Percentiles rank a stretch among this genome's conserved stretches.
phyloP scores from a whole-genome alignment of 2,888 invertebrate species.

The Dione juno region DNA sequence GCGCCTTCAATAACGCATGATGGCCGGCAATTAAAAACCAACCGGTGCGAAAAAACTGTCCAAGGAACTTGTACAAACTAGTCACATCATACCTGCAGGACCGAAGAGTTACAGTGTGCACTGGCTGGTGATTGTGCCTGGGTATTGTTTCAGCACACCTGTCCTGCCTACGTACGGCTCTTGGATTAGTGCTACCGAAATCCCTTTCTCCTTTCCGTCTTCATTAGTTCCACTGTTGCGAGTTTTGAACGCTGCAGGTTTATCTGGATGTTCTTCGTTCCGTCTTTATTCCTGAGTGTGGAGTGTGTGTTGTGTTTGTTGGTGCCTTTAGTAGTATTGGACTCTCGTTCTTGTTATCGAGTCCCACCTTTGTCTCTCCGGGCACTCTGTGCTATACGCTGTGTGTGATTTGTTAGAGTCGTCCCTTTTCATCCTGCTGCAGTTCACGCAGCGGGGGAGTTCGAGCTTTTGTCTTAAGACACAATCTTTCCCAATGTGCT shows the following conservation, averaged over 20 bases:
- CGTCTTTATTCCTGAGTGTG: neutral
- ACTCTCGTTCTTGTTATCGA: neutral
- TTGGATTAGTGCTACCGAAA: conserved; percentile 46
- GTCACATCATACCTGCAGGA: too few species aligned
- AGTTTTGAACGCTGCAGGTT: neutral
- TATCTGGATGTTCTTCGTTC: too few species aligned
- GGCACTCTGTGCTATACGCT: neutral
- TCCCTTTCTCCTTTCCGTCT: conserved; percentile 32
- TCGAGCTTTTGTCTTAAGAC: neutral
- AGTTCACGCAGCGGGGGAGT: neutral
- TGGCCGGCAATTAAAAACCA: too few species aligned
- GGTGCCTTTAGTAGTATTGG: neutral
- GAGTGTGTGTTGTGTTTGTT: neutral
- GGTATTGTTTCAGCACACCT: conserved; percentile 42
- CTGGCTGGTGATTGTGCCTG: conserved; percentile 46
- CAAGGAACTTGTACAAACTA: too few species aligned
- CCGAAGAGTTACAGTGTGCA: conserved; percentile 40
- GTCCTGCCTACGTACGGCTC: conserved; percentile 50
- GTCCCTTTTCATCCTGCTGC: neutral
- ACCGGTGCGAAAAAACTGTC: too few species aligned
- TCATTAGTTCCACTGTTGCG: conserved; percentile 47
- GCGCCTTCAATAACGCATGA: too few species aligned
- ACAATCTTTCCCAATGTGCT: neutral
- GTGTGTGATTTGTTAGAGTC: neutral
- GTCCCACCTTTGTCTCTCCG: neutral